Conservation (phyloP, 2,888 invertebrate species). For the Helobdella robusta region DNA sequence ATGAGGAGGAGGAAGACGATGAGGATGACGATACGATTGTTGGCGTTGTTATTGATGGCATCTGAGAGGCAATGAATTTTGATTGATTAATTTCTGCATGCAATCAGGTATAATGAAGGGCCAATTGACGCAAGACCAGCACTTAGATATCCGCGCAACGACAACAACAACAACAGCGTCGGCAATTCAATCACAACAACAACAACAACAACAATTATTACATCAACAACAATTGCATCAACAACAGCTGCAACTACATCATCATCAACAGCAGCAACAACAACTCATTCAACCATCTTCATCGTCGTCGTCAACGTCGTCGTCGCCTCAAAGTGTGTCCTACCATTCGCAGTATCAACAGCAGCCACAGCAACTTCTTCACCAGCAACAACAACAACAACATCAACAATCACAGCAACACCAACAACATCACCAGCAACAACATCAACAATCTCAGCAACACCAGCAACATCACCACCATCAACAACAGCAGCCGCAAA, state of each 20-base stretch:
- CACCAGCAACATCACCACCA: slow-evolving; percentile 6
- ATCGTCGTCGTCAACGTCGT: neutral
- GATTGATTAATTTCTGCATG: neutral
- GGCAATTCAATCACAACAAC: neutral
- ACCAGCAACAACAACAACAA: neutral
- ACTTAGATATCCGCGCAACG: neutral
- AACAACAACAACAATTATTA: neutral
- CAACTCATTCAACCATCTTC: neutral
- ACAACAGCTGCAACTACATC: neutral
- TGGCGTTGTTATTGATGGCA: too few relatives aligned
- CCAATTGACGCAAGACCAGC: neutral
- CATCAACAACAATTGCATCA: neutral
- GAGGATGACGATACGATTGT: neutral
- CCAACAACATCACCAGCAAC: neutral
- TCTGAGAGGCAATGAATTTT: too few relatives aligned
- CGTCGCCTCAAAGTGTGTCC: neutral
- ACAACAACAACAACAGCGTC: neutral
- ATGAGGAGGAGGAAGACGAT: too few relatives aligned
- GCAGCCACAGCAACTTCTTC: neutral
- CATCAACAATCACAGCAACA: neutral
- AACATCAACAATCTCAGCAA: neutral
- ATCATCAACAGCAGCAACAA: neutral
- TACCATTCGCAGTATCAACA: neutral
- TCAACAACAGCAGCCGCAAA: neutral
- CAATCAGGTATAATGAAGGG: neutral